Evolutionary conservation across 2,888 invertebrate species (phyloP).

Genomic region (Hirtodrosophila trivittata): DNA sequence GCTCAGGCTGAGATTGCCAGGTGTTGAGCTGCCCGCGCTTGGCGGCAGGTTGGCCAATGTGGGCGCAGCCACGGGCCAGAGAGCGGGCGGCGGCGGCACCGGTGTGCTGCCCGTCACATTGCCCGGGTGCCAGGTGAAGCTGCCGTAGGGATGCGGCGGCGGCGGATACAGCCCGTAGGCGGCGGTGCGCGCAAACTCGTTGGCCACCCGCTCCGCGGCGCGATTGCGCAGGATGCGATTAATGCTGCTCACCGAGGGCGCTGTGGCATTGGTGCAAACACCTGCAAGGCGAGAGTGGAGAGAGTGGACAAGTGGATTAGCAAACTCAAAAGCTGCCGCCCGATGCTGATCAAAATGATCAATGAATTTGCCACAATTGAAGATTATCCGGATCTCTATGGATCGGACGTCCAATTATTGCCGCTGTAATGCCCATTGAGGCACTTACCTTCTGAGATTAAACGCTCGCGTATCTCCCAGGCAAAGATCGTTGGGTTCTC

Average conservation of each 20-base stretch:
- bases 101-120: constrained; percentile 59
- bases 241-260: constrained; percentile 98
- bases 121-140: constrained; percentile 85
- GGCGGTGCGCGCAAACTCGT: constrained; percentile 96
- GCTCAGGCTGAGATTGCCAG: constrained; percentile 48
- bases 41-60: constrained; percentile 85
- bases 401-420: constrained; percentile 44
- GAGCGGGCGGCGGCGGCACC: constrained; percentile 69
- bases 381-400: constrained; percentile 19
- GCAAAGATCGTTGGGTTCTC: constrained; percentile 99
- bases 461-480: constrained; percentile 98
- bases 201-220: constrained; percentile 97
- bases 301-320: constrained; percentile 7
- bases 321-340: constrained; percentile 51
- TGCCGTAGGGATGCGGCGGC: constrained; percentile 87
- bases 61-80: constrained; percentile 83
- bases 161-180: constrained; percentile 94
- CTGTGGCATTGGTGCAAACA: constrained; percentile 96
- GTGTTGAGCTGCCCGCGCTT: constrained; percentile 82
- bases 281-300: constrained; percentile 85
- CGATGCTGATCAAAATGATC: constrained; percentile 61
- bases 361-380: not conserved
- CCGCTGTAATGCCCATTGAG: not conserved
- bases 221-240: constrained; percentile 97
- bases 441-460: constrained; percentile 96